A percentile compares a stretch with the other conserved stretches of the same genome.
Conservation (phyloP, 2,113 vertebrate species). For the Calcarius ornatus region DNA sequence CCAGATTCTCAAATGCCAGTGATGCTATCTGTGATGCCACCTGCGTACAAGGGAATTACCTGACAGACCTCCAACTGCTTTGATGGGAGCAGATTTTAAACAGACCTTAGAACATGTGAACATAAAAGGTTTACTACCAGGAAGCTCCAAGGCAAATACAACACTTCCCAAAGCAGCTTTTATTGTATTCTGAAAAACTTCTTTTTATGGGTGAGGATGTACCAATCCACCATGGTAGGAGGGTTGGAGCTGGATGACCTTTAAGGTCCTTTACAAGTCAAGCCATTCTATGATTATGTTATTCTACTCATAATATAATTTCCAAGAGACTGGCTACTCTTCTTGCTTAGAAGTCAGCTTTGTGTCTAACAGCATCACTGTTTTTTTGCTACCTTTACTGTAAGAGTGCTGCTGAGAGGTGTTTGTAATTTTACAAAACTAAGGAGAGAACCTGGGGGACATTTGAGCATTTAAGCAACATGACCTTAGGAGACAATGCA, state of each 20-base stretch:
- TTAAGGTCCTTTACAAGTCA: neutral
- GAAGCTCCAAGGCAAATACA: neutral
- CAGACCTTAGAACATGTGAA: neutral
- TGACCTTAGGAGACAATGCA: accelerated
- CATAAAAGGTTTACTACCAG: neutral
- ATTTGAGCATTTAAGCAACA: neutral
- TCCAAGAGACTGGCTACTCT: neutral
- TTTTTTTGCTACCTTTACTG: neutral
- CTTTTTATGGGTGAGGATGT: neutral
- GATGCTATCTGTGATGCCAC: neutral
- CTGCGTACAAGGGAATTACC: neutral
- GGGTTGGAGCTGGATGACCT: neutral
- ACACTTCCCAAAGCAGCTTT: neutral
- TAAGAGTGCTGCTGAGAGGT: neutral
- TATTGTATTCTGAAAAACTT: neutral
- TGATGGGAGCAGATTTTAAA: neutral
- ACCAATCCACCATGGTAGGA: neutral
- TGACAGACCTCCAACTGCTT: neutral
- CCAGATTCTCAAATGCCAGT: neutral
- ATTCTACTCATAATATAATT: neutral
- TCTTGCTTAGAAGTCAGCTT: neutral
- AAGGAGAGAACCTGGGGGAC: neutral
- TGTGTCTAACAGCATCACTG: accelerated
- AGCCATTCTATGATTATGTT: neutral
- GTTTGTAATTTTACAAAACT: neutral